Evolutionary conservation across 2,113 vertebrate genomes (phyloP).

Genomic region (Dissostichus mawsoni): DNA sequence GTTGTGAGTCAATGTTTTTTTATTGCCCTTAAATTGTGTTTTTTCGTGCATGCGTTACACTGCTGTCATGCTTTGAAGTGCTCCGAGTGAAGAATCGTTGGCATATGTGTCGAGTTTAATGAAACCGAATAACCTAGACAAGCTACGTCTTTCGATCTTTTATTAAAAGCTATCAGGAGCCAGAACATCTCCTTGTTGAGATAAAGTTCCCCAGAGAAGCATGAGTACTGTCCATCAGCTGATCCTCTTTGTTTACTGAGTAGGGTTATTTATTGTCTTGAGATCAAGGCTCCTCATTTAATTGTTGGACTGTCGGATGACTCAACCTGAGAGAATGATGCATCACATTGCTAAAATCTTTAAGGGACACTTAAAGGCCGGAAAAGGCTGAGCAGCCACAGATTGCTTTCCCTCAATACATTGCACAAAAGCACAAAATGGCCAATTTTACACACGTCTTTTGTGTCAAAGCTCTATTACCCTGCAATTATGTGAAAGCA

Average conservation of each 20-base stretch:
- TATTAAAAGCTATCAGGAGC: constrained; percentile 58
- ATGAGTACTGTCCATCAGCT: constrained; percentile 45
- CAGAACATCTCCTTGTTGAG: constrained; percentile 33
- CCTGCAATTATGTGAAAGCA: not conserved
- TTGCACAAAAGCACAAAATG: too few relatives aligned
- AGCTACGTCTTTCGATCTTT: constrained; percentile 40
- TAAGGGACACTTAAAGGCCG: not conserved
- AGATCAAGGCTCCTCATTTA: not conserved
- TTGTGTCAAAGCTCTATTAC: too few relatives aligned
- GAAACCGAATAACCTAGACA: constrained; percentile 51
- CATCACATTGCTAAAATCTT: not conserved
- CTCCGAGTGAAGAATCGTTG: constrained; percentile 44
- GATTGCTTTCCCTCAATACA: not conserved
- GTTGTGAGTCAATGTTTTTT: constrained; percentile 64
- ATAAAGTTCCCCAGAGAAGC: not conserved
- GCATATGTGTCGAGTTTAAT: constrained; percentile 66
- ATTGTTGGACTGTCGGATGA: not conserved
- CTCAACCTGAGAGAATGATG: constrained; percentile 13
- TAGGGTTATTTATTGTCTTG: constrained; percentile 12
- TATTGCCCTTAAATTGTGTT: constrained; percentile 64
- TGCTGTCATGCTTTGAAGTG: constrained; percentile 57
- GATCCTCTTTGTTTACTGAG: constrained; percentile 22
- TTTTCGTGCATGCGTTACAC: constrained; percentile 57
- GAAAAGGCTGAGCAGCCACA: not conserved
- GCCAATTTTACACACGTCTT: too few relatives aligned